These are phyloP conservation scores for Myrmecobius fasciatus DNA, from an alignment of 2,113 vertebrate species.

Conservation along the genomic window DNA sequence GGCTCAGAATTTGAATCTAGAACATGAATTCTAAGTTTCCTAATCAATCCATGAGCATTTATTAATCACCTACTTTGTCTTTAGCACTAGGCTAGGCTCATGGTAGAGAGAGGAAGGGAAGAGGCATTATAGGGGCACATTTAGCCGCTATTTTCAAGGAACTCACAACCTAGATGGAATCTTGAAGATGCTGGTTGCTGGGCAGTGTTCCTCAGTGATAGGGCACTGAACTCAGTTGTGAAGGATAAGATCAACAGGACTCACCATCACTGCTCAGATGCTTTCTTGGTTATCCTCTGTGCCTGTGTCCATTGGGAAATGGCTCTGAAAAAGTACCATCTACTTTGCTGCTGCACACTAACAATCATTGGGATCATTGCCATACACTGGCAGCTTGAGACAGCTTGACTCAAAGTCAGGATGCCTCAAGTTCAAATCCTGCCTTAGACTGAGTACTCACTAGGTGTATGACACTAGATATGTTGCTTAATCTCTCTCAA, in stretches of 20 bases:
- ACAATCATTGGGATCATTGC: background rate
- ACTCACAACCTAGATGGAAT: background rate
- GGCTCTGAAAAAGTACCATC: background rate
- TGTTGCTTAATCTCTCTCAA: background rate
- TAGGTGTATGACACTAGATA: too few relatives aligned
- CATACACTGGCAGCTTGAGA: background rate
- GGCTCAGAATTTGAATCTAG: constrained; percentile 7
- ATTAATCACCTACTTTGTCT: background rate
- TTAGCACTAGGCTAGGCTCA: background rate
- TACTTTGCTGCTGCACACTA: background rate
- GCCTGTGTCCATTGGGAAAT: background rate
- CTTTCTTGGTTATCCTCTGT: background rate
- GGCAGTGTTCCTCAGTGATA: background rate
- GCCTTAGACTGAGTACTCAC: too few relatives aligned
- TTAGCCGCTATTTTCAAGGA: background rate
- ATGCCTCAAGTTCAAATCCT: too few relatives aligned
- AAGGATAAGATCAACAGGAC: background rate
- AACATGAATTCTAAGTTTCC: background rate
- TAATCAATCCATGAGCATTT: background rate
- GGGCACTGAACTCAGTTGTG: background rate
- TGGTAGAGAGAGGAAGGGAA: background rate
- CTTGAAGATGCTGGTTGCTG: background rate
- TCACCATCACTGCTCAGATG: background rate
- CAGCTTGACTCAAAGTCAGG: background rate
- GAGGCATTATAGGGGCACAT: background rate